Evolutionary conservation across 2,113 vertebrate species (phyloP), one percentile per base, ranked within the genome.

Genomic region (Burhinus bistriatus): DNA sequence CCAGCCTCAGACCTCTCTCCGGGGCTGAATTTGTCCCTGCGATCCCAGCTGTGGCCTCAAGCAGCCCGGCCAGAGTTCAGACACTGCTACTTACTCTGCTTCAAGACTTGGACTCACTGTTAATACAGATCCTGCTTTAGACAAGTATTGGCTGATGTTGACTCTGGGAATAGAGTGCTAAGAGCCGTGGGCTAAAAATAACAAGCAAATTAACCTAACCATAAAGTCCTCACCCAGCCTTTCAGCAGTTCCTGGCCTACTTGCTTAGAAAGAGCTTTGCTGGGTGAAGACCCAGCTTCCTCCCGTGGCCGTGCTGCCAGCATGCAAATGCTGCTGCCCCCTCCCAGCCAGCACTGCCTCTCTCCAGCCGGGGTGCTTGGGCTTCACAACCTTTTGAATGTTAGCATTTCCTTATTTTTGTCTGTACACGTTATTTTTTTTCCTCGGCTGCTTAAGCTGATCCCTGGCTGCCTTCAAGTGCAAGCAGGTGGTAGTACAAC

Each of bases 231-330:
- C 73, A 42, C 0, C 13, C 40, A 85, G 54, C 49, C 75, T 86
- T 93, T 90, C 58, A 91, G 75, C 70, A 81, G 34, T 40, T 83
- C 54, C 73, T 95, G 81, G 26, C 62, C 70, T 90, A 8, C 11
- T 79, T 83, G 65, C n/a, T 87, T 17, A 11, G 15, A 55, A 52
- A 68, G 89, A 66, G 22, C 61, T 93, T 66, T 64, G 23, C 87
- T 34, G n/a, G 30, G 64, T 45, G 32, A 58, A 66, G 45, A 59
- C 3, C 11, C 0, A 0, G 18, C n/a, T 21, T 61, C 58, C 27
- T 86, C 12, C 57, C 0, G 0, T 0, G 4, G 44, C 52, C 1
- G 0, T 25, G 38, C 44, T 77, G 49, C 66, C 27, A 51, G 20
- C 0, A 0, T 38, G 18, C 32, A 26, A 36, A 47, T 29, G 21